These are phyloP conservation scores for Morone saxatilis DNA, from an alignment of 2,113 vertebrate genomes.

Conservation along the genomic window DNA sequence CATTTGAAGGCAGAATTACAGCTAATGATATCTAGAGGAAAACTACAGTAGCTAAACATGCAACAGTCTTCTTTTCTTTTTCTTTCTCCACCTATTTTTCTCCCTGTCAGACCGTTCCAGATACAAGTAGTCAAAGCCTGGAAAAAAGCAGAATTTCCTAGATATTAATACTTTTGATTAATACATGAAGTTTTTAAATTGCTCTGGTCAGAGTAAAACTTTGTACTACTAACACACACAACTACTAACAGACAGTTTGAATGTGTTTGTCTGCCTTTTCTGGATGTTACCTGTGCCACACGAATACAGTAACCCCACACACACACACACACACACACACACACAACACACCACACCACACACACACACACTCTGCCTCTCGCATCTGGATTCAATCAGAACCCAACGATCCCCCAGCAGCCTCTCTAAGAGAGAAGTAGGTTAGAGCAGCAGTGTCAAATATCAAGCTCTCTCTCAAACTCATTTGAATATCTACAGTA, in stretches of 20 bases:
- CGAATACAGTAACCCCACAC: conserved; percentile 15
- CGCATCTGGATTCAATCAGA: conserved; percentile 81
- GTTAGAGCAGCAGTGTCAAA: conserved; percentile 64
- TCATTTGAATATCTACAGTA: conserved; percentile 37
- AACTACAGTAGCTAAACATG: conserved; percentile 82
- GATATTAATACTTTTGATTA: conserved; percentile 28
- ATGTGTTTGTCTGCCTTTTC: conserved; percentile 35
- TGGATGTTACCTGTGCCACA: conserved; percentile 31
- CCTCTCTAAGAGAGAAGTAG: conserved; percentile 62
- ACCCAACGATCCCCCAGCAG: conserved; percentile 69
- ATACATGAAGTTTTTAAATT: conserved; percentile 16
- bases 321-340: conserved; percentile 23
- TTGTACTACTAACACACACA: conserved; percentile 8
- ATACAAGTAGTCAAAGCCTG: conserved; percentile 8
- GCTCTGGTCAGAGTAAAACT: conserved; percentile 16
- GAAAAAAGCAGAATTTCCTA: conserved; percentile 13
- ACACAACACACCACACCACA: conserved; percentile 14
- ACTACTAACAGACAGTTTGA: conserved; percentile 16
- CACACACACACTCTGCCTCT: conserved; percentile 45
- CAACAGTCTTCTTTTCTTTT: conserved; percentile 62
- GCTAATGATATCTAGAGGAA: conserved; percentile 83
- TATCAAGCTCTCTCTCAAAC: conserved; percentile 33
- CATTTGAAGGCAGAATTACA: conserved; percentile 78
- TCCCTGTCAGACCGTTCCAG: conserved; percentile 19
- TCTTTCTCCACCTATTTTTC: conserved; percentile 33